These are phyloP conservation scores for Rhodinocichla rosea DNA, from an alignment of 2,113 vertebrate species.

Conservation along the genomic window DNA sequence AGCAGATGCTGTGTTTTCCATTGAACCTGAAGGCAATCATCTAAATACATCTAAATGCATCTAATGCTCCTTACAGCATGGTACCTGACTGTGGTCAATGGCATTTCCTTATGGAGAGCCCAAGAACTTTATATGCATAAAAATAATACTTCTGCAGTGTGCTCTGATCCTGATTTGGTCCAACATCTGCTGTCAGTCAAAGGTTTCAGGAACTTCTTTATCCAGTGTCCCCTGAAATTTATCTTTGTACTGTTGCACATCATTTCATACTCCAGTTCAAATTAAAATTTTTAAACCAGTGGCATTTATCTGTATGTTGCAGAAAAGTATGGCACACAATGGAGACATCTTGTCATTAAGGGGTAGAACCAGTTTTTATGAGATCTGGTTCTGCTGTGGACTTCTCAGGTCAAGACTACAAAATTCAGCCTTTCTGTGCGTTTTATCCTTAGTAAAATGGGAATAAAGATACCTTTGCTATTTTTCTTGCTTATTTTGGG, in stretches of 20 bases:
- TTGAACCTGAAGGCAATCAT: neutral
- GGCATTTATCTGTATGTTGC: neutral
- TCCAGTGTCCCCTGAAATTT: neutral
- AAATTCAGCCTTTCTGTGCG: neutral
- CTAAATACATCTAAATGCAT: neutral
- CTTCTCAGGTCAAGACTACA: neutral
- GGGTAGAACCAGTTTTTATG: neutral
- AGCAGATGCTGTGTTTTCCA: neutral
- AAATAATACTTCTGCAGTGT: neutral
- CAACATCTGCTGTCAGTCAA: neutral
- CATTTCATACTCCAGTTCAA: neutral
- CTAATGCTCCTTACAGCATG: neutral
- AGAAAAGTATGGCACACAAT: neutral
- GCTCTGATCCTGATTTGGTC: neutral
- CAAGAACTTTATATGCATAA: neutral
- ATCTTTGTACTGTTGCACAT: neutral
- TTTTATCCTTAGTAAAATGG: neutral
- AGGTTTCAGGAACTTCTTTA: neutral
- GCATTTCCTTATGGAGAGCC: neutral
- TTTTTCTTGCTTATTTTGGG: neutral
- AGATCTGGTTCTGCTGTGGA: neutral
- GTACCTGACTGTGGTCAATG: rapidly evolving
- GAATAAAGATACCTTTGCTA: neutral
- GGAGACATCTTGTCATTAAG: neutral
- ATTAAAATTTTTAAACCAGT: neutral